Conservation (phyloP, 2,888 invertebrate species). For the Pherbina coryleti region DNA sequence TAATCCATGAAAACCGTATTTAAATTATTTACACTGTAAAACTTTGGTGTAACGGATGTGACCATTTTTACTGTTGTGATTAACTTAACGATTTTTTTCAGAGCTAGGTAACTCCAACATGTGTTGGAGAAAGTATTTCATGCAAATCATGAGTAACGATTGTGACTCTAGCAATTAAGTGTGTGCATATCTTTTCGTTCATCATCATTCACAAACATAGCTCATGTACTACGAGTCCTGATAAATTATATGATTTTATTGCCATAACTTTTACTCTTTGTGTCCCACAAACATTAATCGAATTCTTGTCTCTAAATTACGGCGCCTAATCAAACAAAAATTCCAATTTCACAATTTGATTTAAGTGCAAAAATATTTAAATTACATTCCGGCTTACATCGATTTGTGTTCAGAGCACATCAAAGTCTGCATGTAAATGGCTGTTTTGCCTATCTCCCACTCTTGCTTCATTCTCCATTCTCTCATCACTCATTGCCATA, state of each 20-base stretch:
- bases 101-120: too few species aligned
- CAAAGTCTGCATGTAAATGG: constrained; percentile 29
- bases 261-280: background rate
- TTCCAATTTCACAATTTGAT: constrained; percentile 24
- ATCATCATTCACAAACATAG: too few species aligned
- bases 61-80: too few species aligned
- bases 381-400: background rate
- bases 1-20: too few species aligned
- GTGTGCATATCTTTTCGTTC: too few species aligned
- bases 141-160: too few species aligned
- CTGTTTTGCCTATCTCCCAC: background rate
- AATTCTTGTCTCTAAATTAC: constrained; percentile 40
- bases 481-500: background rate
- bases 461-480: background rate
- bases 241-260: background rate
- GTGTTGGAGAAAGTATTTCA: too few species aligned
- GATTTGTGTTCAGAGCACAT: constrained; percentile 6
- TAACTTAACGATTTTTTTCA: too few species aligned
- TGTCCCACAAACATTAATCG: background rate
- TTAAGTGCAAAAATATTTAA: background rate
- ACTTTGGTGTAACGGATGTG: too few species aligned
- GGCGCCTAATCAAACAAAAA: constrained; percentile 25
- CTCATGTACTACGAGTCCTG: too few species aligned
- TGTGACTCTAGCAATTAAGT: too few species aligned
- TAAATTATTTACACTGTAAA: too few species aligned